phyloP scores from a whole-genome alignment of 2,797 vertebrate species.

The Urophycis tenuis region DNA sequence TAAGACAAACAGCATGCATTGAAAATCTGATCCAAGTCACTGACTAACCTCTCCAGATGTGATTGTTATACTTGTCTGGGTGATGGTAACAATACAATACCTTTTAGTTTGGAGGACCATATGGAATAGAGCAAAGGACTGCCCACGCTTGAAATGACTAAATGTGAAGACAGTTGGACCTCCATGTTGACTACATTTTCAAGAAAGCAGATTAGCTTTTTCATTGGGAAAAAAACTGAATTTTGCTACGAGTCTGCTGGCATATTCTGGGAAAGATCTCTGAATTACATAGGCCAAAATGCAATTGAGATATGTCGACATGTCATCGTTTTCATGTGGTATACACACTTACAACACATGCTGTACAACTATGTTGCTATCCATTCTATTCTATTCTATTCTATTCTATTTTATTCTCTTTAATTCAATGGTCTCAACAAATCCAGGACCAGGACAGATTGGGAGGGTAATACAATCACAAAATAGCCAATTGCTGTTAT shows the following conservation, averaged over 20 bases:
- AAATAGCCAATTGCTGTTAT: background rate
- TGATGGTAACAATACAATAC: background rate
- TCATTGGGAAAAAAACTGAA: background rate
- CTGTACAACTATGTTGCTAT: background rate
- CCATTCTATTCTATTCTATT: background rate
- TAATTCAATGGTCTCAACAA: background rate
- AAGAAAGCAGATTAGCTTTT: background rate
- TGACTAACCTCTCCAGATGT: conserved; percentile 8
- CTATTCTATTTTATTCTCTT: background rate
- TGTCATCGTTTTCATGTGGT: background rate
- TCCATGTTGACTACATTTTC: background rate
- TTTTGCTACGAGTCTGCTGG: background rate
- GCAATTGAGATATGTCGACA: background rate
- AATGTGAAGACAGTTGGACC: background rate
- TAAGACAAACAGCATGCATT: conserved; percentile 43
- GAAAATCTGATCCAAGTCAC: conserved; percentile 23
- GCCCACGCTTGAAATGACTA: background rate
- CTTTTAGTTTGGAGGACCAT: background rate
- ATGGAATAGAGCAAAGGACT: background rate
- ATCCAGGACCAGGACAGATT: background rate
- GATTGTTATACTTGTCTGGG: conserved; percentile 30
- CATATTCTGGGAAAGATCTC: background rate
- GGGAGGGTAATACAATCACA: background rate
- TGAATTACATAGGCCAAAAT: background rate
- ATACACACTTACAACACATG: background rate